Evolutionary conservation across 2,888 invertebrate genomes (phyloP), one percentile per base, ranked within the genome.

Genomic region (Baronia brevicornis): DNA sequence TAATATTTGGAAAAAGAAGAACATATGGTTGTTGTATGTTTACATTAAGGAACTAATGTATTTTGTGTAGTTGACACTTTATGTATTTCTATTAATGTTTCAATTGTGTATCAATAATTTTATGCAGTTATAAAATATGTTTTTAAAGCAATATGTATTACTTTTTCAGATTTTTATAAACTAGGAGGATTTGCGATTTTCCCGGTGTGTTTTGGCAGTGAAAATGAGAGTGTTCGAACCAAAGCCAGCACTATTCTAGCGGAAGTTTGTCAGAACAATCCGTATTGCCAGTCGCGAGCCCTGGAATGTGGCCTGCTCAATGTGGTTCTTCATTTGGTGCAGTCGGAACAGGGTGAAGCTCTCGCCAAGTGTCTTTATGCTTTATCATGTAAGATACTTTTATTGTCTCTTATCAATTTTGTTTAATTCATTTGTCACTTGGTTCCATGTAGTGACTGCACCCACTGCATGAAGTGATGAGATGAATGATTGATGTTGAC

Each of bases 241-340:
- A 71, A 80, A 19, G 87, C 91, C 2, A 90, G 91, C 5, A 86
- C 89, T 13, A 70, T 95, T 6, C 75, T 96, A 2, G 95, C 91
- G 0, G 91, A 91, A 51, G 65, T 95, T 35, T 89, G 91, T 17
- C 96, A 97, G 71, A 95, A 96, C 72, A 96, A 96, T 73, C 89
- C 91, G 0, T 91, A 87, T 59, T 94, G 94, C 50, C 96, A 97
- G 65, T 70, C 87, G 12, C 80, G 86, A 21, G 88, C 91, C n/a
- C 46, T 93, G 3, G 89, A 91, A 38, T 80, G 86, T 25, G 88
- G 89, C 0, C 71, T 92, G 4, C 67, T 96, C 22, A 87, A 89
- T 0, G 73, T 86, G 4, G 65, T 96, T 7, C 55, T 93, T 6
- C 64, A 69, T 3, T 64, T 91, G 33, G 66, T 90, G 5, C 86